Evolutionary conservation across 1,140 invertebrate species (phyloP).

Genomic region (Eumeta japonica): DNA sequence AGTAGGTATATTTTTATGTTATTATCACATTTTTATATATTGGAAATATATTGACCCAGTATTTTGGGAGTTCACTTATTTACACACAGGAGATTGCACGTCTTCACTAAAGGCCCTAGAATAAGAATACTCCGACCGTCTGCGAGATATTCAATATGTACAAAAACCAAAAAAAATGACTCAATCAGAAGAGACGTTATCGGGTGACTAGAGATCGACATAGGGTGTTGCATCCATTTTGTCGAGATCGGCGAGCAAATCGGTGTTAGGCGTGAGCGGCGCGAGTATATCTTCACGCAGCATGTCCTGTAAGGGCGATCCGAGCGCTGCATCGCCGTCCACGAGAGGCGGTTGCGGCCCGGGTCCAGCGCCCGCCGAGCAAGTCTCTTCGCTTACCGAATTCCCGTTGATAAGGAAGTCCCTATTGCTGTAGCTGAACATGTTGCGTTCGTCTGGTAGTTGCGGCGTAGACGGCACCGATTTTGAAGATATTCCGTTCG

Average conservation of each 20-base stretch:
- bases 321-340: slow-evolving; percentile 30
- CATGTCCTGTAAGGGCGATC: slow-evolving; percentile 39
- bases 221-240: slow-evolving; percentile 43
- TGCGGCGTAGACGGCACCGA: slow-evolving; percentile 66
- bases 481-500: slow-evolving; percentile 56
- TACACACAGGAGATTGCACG: no score
- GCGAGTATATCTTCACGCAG: slow-evolving; percentile 40
- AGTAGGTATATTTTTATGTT: no score
- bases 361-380: slow-evolving; percentile 24
- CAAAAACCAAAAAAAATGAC: not conserved
- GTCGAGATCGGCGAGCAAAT: slow-evolving; percentile 41
- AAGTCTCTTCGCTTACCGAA: slow-evolving; percentile 35
- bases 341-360: no score
- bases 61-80: no score
- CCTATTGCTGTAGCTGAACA: slow-evolving; percentile 63
- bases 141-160: not conserved
- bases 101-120: not conserved
- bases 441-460: slow-evolving; percentile 45
- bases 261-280: slow-evolving; percentile 28
- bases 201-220: slow-evolving; percentile 44
- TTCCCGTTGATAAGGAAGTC: slow-evolving; percentile 64
- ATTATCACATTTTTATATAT: no score
- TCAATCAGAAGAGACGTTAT: not conserved
- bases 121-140: not conserved
- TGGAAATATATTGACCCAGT: no score